A percentile compares a stretch with the other conserved stretches of the same genome.
These are phyloP conservation scores for Phalera bucephala DNA, from an alignment of 2,888 invertebrate species.

Conservation along the genomic window DNA sequence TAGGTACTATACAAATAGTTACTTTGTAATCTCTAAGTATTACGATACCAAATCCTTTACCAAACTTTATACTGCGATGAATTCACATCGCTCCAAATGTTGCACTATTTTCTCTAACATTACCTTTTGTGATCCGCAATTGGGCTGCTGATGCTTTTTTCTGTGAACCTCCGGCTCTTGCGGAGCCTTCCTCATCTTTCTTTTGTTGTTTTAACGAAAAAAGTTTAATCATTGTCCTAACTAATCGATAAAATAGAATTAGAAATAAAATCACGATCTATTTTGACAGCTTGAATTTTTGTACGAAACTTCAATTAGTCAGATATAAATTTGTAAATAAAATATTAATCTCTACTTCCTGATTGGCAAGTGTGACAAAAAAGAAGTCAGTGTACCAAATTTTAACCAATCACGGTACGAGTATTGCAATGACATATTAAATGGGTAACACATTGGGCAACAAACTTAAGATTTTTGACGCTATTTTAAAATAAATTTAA, in stretches of 20 bases:
- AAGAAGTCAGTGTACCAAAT: conserved; percentile 1
- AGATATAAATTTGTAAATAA: conserved; percentile 25
- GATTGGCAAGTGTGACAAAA: conserved; percentile 21
- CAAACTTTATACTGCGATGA: conserved; percentile 17
- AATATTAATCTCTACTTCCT: conserved; percentile 14
- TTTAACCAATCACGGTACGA: conserved; percentile 15
- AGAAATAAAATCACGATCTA: conserved; percentile 67
- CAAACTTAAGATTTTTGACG: too few relatives aligned
- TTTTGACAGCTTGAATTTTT: conserved; percentile 69
- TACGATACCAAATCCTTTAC: neutral
- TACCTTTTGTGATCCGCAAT: conserved; percentile 98
- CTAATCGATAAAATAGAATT: conserved; percentile 70
- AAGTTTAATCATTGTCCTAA: conserved; percentile 95
- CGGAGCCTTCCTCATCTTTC: conserved; percentile 95
- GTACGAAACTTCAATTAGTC: conserved; percentile 30
- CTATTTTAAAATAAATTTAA: too few relatives aligned
- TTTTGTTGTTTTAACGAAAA: conserved; percentile 99
- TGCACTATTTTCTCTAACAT: conserved; percentile 18
- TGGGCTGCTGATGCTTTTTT: conserved; percentile 98
- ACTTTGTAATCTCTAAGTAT: neutral
- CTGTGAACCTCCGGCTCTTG: conserved; percentile 85
- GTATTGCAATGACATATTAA: too few relatives aligned
- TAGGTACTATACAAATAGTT: neutral
- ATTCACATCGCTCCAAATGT: conserved; percentile 20
- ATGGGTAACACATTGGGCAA: too few relatives aligned